Evolutionary conservation across 2,797 vertebrate species (phyloP).

Genomic region (Protosalanx chinensis): DNA sequence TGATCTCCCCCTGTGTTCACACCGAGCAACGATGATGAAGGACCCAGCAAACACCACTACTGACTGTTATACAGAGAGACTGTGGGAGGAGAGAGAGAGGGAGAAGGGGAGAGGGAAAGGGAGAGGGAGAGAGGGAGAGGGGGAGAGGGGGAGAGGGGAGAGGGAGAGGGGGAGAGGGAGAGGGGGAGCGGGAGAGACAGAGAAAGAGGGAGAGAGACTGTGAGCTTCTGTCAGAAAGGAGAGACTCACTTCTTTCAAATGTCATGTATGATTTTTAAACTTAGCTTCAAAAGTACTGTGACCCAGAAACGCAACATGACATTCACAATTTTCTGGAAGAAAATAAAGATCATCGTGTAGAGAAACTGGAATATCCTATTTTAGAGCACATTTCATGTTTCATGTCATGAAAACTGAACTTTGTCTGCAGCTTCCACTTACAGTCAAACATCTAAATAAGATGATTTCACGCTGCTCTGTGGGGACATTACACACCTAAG

Average conservation of each 20-base stretch:
- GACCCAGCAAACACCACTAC: neutral
- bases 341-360: neutral
- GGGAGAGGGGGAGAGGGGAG: neutral
- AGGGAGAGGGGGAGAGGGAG: neutral
- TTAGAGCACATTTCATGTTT: neutral
- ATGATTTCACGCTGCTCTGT: neutral
- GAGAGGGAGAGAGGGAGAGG: neutral
- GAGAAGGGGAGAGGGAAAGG: slow-evolving; percentile 6
- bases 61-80: neutral
- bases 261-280: no score
- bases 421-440: neutral
- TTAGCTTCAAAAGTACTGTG: no score
- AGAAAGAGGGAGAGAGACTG: slow-evolving; percentile 26
- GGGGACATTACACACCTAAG: neutral
- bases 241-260: no score
- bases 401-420: slow-evolving; percentile 2
- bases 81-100: slow-evolving; percentile 8
- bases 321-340: neutral
- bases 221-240: no score
- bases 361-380: neutral
- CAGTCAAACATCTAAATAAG: slow-evolving; percentile 1
- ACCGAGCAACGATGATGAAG: neutral
- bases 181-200: slow-evolving; percentile 18
- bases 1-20: slow-evolving; percentile 25
- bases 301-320: neutral